Evolutionary conservation across 2,797 vertebrate species (phyloP), one percentile per base, ranked within the genome.

Genomic region (Heterohyrax brucei): DNA sequence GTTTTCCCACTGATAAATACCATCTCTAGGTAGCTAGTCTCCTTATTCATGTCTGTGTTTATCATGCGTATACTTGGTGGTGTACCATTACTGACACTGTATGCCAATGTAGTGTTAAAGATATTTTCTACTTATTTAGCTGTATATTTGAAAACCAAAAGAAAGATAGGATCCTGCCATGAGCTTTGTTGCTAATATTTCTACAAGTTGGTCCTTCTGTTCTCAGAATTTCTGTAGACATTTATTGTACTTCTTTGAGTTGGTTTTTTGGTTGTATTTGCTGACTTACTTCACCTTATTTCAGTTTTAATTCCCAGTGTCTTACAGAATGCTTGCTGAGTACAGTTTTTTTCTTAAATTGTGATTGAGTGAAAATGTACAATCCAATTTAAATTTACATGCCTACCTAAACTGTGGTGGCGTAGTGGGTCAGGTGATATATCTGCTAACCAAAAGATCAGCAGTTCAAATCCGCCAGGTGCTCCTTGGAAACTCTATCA

Each of bases 271-370:
- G 44, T 87, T 62, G 62, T 5, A 33, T 68, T 10, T 16, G 21
- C 22, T 68, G 50, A 93, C 72, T 89, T 76, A 48, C 68, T 93
- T 64, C 59, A 80, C 48, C 61, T 81, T 46, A 59, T 30, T 75
- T 80, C 26, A 28, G 16, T 82, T 44, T 85, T 48, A 78, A 84
- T 93, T 88, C 62, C 48, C 33, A 39, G 73, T 84, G 56, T 93
- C 39, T 93, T 50, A 70, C 50, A n/a, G 78, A 83, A 72, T 39
- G 18, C 44, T 82, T 46, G 39, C 48, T 66, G 26, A 22, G 14
- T 50, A 28, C 33, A 72, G 72, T 77, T 89, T 93, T 39, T 39
- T 39, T 39, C 39, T 39, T 39, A 39, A 39, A 39, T 39, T 39
- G 39, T 39, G 39, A 39, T 39, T 39, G 39, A 39, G 39, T 39